Conservation (phyloP, 2,113 vertebrate genomes). For the Burhinus bistriatus region DNA sequence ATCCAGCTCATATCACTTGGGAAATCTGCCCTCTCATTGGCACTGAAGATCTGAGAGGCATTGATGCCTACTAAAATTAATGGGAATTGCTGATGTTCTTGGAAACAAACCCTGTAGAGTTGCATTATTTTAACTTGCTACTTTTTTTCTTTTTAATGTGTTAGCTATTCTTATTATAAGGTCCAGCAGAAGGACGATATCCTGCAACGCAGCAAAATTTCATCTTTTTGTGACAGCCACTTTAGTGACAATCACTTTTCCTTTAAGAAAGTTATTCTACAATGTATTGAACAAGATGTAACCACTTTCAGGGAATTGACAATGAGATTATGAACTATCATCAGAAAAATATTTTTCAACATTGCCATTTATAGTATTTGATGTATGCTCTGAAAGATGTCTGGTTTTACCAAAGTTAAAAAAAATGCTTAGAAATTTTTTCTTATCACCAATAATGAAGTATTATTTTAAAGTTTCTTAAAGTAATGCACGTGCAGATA, state of each 20-base stretch:
- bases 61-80: background rate
- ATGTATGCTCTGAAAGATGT: rapidly evolving
- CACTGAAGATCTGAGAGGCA: background rate
- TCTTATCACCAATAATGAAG: background rate
- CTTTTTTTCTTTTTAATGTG: background rate
- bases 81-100: background rate
- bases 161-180: background rate
- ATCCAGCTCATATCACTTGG: background rate
- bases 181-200: background rate
- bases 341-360: background rate
- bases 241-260: background rate
- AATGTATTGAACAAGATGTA: background rate
- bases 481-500: background rate
- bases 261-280: background rate
- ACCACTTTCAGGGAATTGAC: background rate
- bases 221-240: background rate
- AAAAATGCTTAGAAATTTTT: background rate
- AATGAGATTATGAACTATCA: background rate
- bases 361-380: background rate
- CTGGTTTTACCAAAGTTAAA: background rate
- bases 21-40: background rate
- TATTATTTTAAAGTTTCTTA: background rate
- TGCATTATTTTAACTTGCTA: background rate
- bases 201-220: background rate
- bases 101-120: background rate